Evolutionary conservation across 2,888 invertebrate species (phyloP).

Genomic region (Invenusta paracnida): DNA sequence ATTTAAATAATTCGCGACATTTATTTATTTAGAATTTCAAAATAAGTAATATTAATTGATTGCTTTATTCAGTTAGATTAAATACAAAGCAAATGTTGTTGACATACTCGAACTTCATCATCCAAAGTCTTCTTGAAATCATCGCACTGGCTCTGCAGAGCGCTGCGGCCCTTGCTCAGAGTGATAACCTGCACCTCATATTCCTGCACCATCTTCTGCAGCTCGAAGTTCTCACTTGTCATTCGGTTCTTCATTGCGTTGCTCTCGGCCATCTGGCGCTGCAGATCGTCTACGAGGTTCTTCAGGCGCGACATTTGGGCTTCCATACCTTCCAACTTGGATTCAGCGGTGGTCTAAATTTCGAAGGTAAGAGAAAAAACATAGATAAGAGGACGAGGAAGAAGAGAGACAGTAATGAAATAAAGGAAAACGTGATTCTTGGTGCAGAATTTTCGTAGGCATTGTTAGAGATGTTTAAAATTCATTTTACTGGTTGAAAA

Average conservation of each 20-base stretch:
- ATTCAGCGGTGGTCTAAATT: constrained; percentile 62
- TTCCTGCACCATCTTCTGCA: constrained; percentile 75
- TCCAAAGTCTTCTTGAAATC: constrained; percentile 57
- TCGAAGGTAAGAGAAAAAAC: too few species aligned
- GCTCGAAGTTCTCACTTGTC: constrained; percentile 69
- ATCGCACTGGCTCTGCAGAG: constrained; percentile 54
- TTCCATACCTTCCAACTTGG: constrained; percentile 79
- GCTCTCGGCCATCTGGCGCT: constrained; percentile 68
- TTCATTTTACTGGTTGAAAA: too few species aligned
- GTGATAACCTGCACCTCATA: constrained; percentile 91
- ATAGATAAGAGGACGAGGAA: background rate
- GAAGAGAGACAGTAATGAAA: background rate
- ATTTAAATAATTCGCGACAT: too few species aligned
- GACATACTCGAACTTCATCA: constrained; percentile 57
- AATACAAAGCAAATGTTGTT: too few species aligned
- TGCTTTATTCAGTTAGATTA: too few species aligned
- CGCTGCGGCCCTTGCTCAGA: constrained; percentile 76
- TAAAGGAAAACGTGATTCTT: too few species aligned
- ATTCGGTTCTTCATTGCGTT: constrained; percentile 74
- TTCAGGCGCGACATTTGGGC: constrained; percentile 54
- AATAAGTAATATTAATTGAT: too few species aligned
- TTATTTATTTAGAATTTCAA: too few species aligned
- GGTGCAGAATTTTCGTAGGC: too few species aligned
- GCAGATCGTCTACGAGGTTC: constrained; percentile 77
- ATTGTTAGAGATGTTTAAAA: too few species aligned